Conservation (phyloP, 2,113 vertebrate genomes). For the Lucifuga dentata region DNA sequence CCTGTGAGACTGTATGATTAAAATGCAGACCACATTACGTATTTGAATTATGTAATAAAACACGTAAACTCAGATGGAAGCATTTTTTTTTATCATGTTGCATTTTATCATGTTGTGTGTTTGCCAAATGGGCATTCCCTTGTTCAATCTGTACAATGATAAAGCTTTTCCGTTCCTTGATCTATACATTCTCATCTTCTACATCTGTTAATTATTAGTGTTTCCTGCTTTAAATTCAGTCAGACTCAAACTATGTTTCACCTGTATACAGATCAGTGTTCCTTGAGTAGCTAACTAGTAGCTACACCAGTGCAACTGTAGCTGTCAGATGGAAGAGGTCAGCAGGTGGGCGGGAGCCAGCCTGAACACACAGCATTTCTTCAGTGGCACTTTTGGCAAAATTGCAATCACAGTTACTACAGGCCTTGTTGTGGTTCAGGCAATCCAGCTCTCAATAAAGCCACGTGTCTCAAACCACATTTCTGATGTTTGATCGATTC, state of each 20-base stretch:
- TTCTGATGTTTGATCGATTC: background rate
- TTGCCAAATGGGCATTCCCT: background rate
- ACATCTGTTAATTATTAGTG: background rate
- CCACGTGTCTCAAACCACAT: background rate
- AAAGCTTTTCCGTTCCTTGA: background rate
- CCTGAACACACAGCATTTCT: background rate
- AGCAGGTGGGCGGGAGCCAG: background rate
- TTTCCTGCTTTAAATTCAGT: background rate
- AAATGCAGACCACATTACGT: too few species aligned
- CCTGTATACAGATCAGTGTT: background rate
- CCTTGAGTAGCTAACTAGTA: background rate
- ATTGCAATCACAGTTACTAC: constrained; percentile 14
- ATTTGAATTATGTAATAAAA: background rate
- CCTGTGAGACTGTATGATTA: too few species aligned
- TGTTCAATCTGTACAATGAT: background rate
- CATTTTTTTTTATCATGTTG: background rate
- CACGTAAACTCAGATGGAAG: background rate
- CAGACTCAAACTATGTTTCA: background rate
- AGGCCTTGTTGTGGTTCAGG: background rate
- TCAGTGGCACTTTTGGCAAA: background rate
- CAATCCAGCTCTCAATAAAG: background rate
- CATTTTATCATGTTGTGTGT: background rate
- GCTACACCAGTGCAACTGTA: background rate
- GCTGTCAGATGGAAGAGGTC: background rate
- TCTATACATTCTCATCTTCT: background rate